A percentile compares a stretch with the other conserved stretches of the same genome.
These are phyloP conservation scores for Pristionchus japonicus DNA, from an alignment of 2,888 invertebrate species.

Conservation along the genomic window DNA sequence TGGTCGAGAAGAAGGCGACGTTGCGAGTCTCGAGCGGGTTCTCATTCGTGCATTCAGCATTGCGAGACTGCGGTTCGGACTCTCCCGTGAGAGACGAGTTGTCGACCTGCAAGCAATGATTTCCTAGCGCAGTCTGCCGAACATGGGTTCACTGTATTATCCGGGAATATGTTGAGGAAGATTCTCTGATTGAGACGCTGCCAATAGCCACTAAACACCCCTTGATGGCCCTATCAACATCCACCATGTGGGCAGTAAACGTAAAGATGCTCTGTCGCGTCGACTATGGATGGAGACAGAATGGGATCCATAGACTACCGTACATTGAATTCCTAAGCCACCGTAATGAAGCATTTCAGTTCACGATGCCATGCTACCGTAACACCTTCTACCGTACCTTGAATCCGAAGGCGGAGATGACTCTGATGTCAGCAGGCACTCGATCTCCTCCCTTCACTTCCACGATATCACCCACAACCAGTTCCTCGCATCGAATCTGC, in stretches of 20 bases:
- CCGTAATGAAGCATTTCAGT: no score
- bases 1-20: conserved; percentile 78
- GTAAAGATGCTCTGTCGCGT: no score
- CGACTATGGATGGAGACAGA: no score
- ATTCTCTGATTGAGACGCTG: no score
- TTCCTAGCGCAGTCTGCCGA: no score
- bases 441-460: conserved; percentile 99
- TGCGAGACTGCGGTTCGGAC: conserved; percentile 77
- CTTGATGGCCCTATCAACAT: no score
- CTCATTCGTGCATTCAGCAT: conserved; percentile 77
- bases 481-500: conserved; percentile 80
- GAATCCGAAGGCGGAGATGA: conserved; percentile 93
- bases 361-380: conserved; percentile 34
- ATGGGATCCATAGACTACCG: no score
- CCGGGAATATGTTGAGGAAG: no score
- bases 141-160: no score
- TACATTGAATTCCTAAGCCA: no score
- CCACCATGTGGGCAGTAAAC: no score
- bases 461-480: conserved; percentile 95
- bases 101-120: conserved; percentile 75
- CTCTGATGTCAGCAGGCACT: conserved; percentile 95
- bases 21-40: conserved; percentile 78
- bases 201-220: no score
- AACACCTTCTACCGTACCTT: conserved; percentile 79
- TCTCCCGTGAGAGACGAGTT: conserved; percentile 78